A percentile compares a stretch with the other conserved stretches of the same genome.
These are phyloP conservation scores for Bombus haemorrhoidalis DNA, from an alignment of 1,140 invertebrate genomes.

Conservation along the genomic window DNA sequence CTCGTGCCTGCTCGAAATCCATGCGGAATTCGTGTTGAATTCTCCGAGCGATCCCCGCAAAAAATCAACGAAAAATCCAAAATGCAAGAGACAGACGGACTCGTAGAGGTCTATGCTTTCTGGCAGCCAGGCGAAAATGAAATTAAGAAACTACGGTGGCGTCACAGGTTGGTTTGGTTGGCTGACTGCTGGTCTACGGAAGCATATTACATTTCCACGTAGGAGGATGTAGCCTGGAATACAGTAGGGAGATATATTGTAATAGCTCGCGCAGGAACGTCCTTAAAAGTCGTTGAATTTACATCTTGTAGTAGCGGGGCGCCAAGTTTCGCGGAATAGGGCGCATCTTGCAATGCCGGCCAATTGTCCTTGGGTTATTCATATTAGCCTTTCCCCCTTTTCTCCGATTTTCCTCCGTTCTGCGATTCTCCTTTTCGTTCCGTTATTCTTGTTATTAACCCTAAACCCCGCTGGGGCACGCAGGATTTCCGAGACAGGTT, in stretches of 20 bases:
- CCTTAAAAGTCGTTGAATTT: conserved; percentile 57
- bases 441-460: conserved; percentile 10
- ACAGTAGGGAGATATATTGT: conserved; percentile 46
- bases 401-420: not conserved
- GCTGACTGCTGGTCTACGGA: conserved; percentile 15
- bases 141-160: conserved; percentile 58
- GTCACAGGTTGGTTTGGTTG: not conserved
- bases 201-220: conserved; percentile 47
- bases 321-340: conserved; percentile 40
- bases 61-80: not conserved
- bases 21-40: not conserved
- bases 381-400: conserved; percentile 25
- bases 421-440: not conserved
- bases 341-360: conserved; percentile 27
- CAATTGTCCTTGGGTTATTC: conserved; percentile 64
- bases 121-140: conserved; percentile 42
- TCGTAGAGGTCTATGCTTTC: conserved; percentile 12
- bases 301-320: conserved; percentile 38
- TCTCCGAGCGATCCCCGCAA: not conserved
- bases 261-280: conserved; percentile 47
- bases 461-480: not conserved
- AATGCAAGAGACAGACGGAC: conserved; percentile 5
- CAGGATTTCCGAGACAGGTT: not conserved
- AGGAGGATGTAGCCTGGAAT: conserved; percentile 9
- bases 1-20: not conserved